Percentiles rank a stretch among this genome's conserved stretches.
These are phyloP conservation scores for Drosophila nannoptera DNA, from an alignment of 1,140 invertebrate species.

Conservation along the genomic window DNA sequence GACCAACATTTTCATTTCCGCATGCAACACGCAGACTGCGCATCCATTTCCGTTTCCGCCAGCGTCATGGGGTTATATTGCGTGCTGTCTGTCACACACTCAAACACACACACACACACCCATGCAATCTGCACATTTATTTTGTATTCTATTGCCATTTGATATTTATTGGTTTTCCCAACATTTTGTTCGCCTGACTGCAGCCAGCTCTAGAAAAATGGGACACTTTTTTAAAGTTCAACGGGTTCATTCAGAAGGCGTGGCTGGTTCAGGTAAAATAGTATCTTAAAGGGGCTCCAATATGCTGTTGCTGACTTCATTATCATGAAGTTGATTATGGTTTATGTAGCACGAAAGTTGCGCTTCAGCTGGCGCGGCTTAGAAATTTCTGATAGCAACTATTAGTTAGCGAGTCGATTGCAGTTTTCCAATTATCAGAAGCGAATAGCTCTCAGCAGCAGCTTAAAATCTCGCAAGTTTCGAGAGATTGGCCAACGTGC, in stretches of 20 bases:
- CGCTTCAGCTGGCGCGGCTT: too few relatives aligned
- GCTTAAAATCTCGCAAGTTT: too few relatives aligned
- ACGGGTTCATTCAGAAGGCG: background rate
- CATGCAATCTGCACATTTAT: slow-evolving; percentile 47
- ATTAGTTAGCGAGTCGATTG: too few relatives aligned
- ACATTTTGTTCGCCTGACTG: background rate
- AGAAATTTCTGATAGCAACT: too few relatives aligned
- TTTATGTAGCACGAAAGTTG: too few relatives aligned
- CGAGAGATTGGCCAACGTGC: too few relatives aligned
- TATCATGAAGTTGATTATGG: too few relatives aligned
- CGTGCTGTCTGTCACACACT: slow-evolving; percentile 42
- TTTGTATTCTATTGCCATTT: slow-evolving; percentile 42
- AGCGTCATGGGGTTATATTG: slow-evolving; percentile 30
- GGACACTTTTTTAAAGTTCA: background rate
- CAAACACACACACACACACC: slow-evolving; percentile 4
- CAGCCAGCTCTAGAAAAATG: background rate
- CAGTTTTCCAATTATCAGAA: too few relatives aligned
- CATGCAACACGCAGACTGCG: slow-evolving; percentile 48
- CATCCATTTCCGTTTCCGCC: slow-evolving; percentile 66
- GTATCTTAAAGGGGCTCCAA: too few relatives aligned
- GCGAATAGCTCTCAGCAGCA: too few relatives aligned
- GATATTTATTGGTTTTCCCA: slow-evolving; percentile 27
- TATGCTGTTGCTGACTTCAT: too few relatives aligned
- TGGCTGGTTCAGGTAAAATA: too few relatives aligned
- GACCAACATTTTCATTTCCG: slow-evolving; percentile 54